A percentile compares a stretch with the other conserved stretches of the same genome.
Conservation (phyloP, 2,888 invertebrate genomes). For the Cyclophora albipunctata region DNA sequence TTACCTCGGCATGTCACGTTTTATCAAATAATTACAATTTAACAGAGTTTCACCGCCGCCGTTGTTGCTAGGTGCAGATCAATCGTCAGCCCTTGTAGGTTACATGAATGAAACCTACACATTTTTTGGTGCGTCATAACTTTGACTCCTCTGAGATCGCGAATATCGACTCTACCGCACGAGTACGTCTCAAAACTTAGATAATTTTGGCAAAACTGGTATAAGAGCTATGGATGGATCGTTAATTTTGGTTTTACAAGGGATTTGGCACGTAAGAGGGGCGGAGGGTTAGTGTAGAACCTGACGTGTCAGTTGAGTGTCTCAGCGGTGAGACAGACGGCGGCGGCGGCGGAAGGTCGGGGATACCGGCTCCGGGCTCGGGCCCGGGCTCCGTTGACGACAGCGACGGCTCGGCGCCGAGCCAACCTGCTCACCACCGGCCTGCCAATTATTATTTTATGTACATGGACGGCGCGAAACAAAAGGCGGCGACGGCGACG, state of each 20-base stretch:
- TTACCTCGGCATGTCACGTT: conserved; percentile 49
- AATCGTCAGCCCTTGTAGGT: conserved; percentile 54
- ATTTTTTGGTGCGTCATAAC: conserved; percentile 41
- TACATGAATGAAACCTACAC: conserved; percentile 69
- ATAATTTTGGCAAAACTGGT: conserved; percentile 3
- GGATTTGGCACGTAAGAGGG: conserved; percentile 57
- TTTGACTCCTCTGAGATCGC: conserved; percentile 30
- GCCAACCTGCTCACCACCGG: conserved; percentile 61
- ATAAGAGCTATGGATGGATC: conserved; percentile 1
- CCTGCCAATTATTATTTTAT: conserved; percentile 70
- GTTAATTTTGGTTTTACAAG: conserved; percentile 34
- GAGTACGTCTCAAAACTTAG: conserved; percentile 2
- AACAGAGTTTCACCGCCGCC: conserved; percentile 46
- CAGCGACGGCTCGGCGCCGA: conserved; percentile 69
- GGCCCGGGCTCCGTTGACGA: conserved; percentile 69
- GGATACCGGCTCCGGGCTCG: conserved; percentile 60
- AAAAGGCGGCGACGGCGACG: conserved; percentile 58
- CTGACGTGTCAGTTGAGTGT: conserved; percentile 58
- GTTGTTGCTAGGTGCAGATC: conserved; percentile 63
- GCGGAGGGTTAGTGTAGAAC: conserved; percentile 52
- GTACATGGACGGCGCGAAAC: conserved; percentile 66
- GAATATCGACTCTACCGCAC: conserved; percentile 16
- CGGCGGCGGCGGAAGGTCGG: conserved; percentile 68
- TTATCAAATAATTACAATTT: conserved; percentile 40
- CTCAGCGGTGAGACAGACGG: conserved; percentile 47